These are phyloP conservation scores for Seladonia tumulorum DNA, from an alignment of 2,888 invertebrate genomes.

Conservation along the genomic window DNA sequence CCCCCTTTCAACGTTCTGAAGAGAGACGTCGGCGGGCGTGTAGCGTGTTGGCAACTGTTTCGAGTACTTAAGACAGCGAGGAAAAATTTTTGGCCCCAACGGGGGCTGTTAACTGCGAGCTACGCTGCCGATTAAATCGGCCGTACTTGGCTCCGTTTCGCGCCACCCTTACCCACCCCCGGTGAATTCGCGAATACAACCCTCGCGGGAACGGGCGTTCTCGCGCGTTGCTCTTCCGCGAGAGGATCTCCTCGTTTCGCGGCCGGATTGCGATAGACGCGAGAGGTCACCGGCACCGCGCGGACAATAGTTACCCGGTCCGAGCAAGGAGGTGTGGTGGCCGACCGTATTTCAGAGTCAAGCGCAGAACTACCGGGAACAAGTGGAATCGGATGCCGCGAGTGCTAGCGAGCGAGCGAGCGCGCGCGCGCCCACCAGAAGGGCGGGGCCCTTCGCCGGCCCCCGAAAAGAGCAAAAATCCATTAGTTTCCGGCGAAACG, in stretches of 20 bases:
- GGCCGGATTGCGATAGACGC: neutral
- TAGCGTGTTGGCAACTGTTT: conserved; percentile 76
- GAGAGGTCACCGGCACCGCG: neutral
- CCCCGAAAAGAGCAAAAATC: conserved; percentile 43
- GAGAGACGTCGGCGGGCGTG: conserved; percentile 18
- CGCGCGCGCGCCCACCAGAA: neutral
- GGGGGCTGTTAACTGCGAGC: neutral
- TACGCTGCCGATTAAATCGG: conserved; percentile 24
- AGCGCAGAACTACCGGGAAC: conserved; percentile 77
- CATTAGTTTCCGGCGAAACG: conserved; percentile 37
- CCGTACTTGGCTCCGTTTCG: neutral
- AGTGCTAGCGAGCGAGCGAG: conserved; percentile 22
- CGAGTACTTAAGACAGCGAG: conserved; percentile 74
- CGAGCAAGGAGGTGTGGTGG: conserved; percentile 80
- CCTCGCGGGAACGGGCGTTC: neutral
- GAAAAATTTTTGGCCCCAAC: conserved; percentile 65
- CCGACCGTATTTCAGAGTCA: conserved; percentile 82
- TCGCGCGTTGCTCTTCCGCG: neutral
- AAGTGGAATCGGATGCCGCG: conserved; percentile 62
- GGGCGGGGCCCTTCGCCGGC: conserved; percentile 20
- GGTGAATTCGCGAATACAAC: neutral
- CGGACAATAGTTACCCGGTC: conserved; percentile 77
- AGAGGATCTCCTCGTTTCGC: neutral
- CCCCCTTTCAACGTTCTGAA: conserved; percentile 11
- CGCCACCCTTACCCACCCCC: neutral